Base-by-base conservation (phyloP, 2,888 invertebrate genomes). In the Mythimna loreyi region DNA sequence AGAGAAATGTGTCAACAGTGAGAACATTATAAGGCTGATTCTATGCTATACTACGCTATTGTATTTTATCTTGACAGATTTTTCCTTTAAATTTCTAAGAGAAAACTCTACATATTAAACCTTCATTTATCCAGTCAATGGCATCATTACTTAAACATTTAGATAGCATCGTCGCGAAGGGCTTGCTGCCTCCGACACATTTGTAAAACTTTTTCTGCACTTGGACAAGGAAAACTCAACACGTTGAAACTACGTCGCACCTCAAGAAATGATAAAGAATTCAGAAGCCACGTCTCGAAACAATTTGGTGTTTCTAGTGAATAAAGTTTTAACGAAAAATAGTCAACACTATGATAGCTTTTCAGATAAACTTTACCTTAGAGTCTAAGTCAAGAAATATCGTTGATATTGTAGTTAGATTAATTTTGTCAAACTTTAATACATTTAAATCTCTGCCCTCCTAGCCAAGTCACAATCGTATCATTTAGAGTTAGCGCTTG, bases 231-330 rank as follows among this genome's bases (percentile, higher is more conserved):
- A 25, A 61, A 67, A 49, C 53, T 58, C 53, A 40, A 62, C 19
- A 45, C 8, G 16, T 23, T 45, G 25, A 59, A 80, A 76, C 25
- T 75, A 58, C 3, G 21, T 11, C 45, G 6, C 49, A 58, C 45
- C 50, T 58, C 28, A 59, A 40, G 47, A 76, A 59, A 76, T 68
- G 28, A 60, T 76, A 68, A 80, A 76, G 13, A 59, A 76, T 76
- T 81, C 70, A 76, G n/a, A 43, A 21, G 23, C 23, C 25, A 40
- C 59, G 33, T 68, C 43, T 49, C 45, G 19, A 58, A 53, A 68
- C 47, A 80, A 67, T 61, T 58, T 75, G 25, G 30, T 59, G 50
- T 52, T 57, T 75, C 6, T 19, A n/a, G 40, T 52, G 16, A 9
- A 58, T 52, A 53, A 28, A 73, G 47, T 73, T 60, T 56, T 30